Evolutionary conservation across 1,140 invertebrate genomes (phyloP), one percentile per base, ranked within the genome.

Genomic region (Hylaeus volcanicus): DNA sequence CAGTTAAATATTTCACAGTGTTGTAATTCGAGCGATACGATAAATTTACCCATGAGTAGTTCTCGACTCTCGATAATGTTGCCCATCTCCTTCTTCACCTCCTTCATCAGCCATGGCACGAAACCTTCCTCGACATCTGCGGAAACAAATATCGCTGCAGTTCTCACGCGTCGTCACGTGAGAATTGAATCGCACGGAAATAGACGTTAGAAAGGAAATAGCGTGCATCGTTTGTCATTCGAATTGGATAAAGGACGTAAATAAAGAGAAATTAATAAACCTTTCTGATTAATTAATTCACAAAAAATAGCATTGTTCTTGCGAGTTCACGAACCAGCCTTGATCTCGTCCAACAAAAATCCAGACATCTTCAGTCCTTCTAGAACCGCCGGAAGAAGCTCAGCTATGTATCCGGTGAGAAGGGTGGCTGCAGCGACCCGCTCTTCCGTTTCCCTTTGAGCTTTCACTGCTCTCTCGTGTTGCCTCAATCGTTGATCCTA

Each of bases 71-170:
- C 96, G 66, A 97, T 95, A 91, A 97, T 95, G 65, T 95, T 96
- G 61, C 97, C 95, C 80, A 98, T 94, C 92, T 98, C 96, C 74
- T 95, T 93, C 56, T 96, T 95, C 15, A 98, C 97, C 91, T 97
- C 96, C 15, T 96, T 95, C 92, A 97, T 96, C 79, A 98, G 92
- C 97, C 97, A 98, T n/a, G 97, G 97, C 94, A 98, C 96, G 91
- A 98, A 96, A 64, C 95, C 95, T 86, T 97, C 96, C 88, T 97
- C 96, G 0, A 96, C 93, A 76, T 96, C 95, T 95, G 89, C n/a
- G 91, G n/a, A 66, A 43, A 55, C 3, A 39, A 58, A 69, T 48
- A 8, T 26, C 0, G 91, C 66, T 82, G 88, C 26, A 26, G 66
- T 60, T 12, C 64, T 61, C 37, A 48, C 51, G 55, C 43, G 56